Conservation (phyloP, 2,797 vertebrate species). For the Ammospiza maritima region DNA sequence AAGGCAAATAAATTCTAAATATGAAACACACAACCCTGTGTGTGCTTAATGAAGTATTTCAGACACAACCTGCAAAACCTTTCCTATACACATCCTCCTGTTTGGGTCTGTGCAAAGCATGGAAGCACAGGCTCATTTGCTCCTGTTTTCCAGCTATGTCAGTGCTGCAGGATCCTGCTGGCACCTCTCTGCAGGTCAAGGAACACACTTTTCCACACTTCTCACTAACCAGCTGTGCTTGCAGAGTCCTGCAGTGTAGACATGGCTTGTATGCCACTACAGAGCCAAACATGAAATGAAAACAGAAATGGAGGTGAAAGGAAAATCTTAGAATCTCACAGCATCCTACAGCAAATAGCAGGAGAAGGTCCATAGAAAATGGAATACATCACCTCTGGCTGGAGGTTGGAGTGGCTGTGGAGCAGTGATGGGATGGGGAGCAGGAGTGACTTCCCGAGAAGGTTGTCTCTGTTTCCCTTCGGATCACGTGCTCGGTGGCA, state of each 20-base stretch:
- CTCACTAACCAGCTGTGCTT: background rate
- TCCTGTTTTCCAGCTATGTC: background rate
- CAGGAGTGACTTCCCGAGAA: constrained; percentile 95
- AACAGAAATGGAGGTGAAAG: background rate
- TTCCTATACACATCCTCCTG: background rate
- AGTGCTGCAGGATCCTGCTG: background rate
- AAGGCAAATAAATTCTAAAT: background rate
- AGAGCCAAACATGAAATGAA: background rate
- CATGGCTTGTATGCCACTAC: background rate
- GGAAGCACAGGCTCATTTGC: background rate
- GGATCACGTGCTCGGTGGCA: constrained; percentile 91
- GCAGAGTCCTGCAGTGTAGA: background rate
- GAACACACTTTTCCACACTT: background rate
- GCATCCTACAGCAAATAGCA: background rate
- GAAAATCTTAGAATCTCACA: background rate
- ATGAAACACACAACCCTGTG: background rate
- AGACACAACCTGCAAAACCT: background rate
- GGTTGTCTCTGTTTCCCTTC: constrained; percentile 89
- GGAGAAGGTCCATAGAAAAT: background rate
- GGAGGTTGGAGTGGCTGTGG: constrained; percentile 92
- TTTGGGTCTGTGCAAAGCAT: background rate
- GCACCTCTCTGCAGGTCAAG: background rate
- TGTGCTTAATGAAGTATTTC: background rate
- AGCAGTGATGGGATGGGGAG: constrained; percentile 96
- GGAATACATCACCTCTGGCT: constrained; percentile 86